Evolutionary conservation across 2,888 invertebrate genomes (phyloP).

Genomic region (Yponomeuta plumbellus): DNA sequence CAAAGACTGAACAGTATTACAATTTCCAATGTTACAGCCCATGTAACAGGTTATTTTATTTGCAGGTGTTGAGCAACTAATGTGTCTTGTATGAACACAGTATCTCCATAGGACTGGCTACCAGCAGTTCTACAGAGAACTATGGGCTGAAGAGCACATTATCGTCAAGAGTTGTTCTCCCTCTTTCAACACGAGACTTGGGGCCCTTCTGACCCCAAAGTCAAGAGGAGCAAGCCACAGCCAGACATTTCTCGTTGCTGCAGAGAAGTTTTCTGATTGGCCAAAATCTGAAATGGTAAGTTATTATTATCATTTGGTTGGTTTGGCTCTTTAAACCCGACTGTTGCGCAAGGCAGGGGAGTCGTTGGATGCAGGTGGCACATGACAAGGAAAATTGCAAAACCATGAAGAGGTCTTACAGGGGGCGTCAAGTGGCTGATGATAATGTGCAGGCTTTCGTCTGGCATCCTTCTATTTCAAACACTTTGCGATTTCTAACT

Average conservation of each 20-base stretch:
- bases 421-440: too few relatives aligned
- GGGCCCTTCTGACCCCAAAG: slow-evolving; percentile 88
- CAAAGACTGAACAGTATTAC: slow-evolving; percentile 75
- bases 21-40: slow-evolving; percentile 77
- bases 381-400: too few relatives aligned
- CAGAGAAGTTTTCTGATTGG: slow-evolving; percentile 81
- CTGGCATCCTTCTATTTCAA: too few relatives aligned
- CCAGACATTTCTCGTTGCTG: slow-evolving; percentile 91
- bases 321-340: neutral
- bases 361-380: too few relatives aligned
- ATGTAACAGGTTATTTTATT: slow-evolving; percentile 22
- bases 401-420: too few relatives aligned
- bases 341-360: too few relatives aligned
- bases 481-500: too few relatives aligned
- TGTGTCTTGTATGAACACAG: slow-evolving; percentile 82
- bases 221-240: slow-evolving; percentile 89
- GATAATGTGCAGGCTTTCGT: too few relatives aligned
- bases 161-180: slow-evolving; percentile 81
- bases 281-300: slow-evolving; percentile 75
- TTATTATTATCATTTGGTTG: neutral
- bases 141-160: slow-evolving; percentile 82
- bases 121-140: slow-evolving; percentile 85
- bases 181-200: slow-evolving; percentile 84
- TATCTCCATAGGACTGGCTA: slow-evolving; percentile 90
- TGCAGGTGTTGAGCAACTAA: slow-evolving; percentile 84